Conservation (phyloP, 1,140 invertebrate species). For the Ips typographus region DNA sequence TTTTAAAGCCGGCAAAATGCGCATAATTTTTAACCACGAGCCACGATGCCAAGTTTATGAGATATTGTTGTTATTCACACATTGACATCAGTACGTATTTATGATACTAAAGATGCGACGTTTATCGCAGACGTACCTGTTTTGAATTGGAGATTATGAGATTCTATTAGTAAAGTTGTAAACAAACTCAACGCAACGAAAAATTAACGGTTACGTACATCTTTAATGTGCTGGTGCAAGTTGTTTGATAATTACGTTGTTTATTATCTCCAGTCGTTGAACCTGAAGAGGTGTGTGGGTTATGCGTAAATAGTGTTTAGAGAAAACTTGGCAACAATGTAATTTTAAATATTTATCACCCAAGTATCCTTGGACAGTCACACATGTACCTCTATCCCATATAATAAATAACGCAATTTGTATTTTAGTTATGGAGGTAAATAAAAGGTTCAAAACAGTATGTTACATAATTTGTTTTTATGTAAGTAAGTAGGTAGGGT, state of each 20-base stretch:
- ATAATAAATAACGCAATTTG: too few species aligned
- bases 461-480: too few species aligned
- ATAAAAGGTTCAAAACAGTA: too few species aligned
- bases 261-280: not conserved
- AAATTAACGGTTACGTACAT: too few species aligned
- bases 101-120: too few species aligned
- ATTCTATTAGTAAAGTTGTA: too few species aligned
- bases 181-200: too few species aligned
- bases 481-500: too few species aligned
- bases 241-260: not conserved
- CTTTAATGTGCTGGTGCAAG: not conserved
- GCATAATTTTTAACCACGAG: slow-evolving; percentile 18
- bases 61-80: slow-evolving; percentile 3
- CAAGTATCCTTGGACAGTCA: slow-evolving; percentile 10
- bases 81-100: not conserved
- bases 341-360: slow-evolving; percentile 16
- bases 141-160: too few species aligned
- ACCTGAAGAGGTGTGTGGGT: not conserved
- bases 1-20: slow-evolving; percentile 27
- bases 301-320: not conserved
- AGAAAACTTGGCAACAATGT: slow-evolving; percentile 7
- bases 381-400: too few species aligned
- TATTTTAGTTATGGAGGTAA: too few species aligned
- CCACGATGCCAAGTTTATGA: slow-evolving; percentile 5
- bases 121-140: too few species aligned